phyloP scores from a whole-genome alignment of 1,140 invertebrate genomes.

The Ceratoteleas bidentatus region DNA sequence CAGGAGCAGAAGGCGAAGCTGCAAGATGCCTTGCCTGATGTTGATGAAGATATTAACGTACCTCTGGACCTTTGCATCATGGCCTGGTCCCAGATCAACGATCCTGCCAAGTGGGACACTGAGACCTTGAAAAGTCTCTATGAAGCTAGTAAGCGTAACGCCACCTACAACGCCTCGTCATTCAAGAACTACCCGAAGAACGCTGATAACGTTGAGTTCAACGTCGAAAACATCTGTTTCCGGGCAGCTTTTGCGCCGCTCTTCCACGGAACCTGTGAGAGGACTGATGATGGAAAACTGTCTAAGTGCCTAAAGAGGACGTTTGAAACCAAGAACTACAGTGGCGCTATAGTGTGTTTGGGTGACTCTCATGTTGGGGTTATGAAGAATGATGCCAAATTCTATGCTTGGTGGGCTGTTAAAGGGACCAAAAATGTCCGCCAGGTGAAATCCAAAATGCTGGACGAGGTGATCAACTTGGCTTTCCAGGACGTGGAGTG shows the following conservation, averaged over 20 bases:
- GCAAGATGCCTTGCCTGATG: constrained; percentile 63
- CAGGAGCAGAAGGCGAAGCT: constrained; percentile 51
- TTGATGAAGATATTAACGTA: constrained; percentile 52
- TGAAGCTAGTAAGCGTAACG: constrained; percentile 70
- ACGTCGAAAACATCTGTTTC: constrained; percentile 77
- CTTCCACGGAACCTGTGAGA: constrained; percentile 70
- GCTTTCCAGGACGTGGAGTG: constrained; percentile 50
- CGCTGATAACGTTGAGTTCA: constrained; percentile 70
- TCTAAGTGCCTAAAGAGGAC: constrained; percentile 72
- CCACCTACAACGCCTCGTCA: constrained; percentile 68
- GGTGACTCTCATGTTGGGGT: constrained; percentile 71
- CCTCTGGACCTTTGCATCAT: constrained; percentile 77
- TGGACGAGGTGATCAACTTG: constrained; percentile 74
- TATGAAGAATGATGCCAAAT: constrained; percentile 67
- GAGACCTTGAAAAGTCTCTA: constrained; percentile 71
- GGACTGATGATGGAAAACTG: constrained; percentile 70
- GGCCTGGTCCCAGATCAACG: constrained; percentile 77
- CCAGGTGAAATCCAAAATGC: constrained; percentile 68
- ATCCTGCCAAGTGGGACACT: constrained; percentile 73
- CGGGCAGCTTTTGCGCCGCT: constrained; percentile 73
- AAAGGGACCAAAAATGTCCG: constrained; percentile 68
- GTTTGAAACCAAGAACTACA: constrained; percentile 72
- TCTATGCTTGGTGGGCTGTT: constrained; percentile 76
- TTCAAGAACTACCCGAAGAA: constrained; percentile 64
- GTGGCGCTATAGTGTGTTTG: constrained; percentile 73